A percentile compares a stretch with the other conserved stretches of the same genome.
These are phyloP conservation scores for Pangasius mekongensis DNA, from an alignment of 2,797 vertebrate species.

Conservation along the genomic window DNA sequence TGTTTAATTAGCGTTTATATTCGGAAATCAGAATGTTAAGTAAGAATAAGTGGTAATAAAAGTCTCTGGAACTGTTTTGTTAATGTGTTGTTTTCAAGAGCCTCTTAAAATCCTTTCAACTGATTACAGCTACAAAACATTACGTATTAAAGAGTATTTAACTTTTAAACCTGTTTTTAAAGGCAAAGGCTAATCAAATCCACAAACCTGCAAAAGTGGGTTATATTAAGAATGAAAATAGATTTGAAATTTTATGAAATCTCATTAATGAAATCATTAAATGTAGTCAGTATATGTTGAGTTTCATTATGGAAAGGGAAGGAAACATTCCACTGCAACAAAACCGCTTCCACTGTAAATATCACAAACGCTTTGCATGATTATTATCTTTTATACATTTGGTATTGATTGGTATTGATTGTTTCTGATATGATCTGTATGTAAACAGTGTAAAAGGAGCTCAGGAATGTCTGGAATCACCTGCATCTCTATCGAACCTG, in stretches of 20 bases:
- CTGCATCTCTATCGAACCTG: not conserved
- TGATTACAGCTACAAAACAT: not conserved
- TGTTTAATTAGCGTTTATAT: not conserved
- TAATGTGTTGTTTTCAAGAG: not conserved
- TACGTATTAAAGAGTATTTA: not conserved
- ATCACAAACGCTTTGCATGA: not conserved
- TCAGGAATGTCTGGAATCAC: not conserved
- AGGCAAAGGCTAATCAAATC: not conserved
- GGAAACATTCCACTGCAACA: not conserved
- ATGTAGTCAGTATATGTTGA: not conserved
- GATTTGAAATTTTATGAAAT: not conserved
- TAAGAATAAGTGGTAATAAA: not conserved
- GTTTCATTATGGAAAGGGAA: not conserved
- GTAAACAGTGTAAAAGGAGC: not conserved
- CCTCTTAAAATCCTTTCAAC: not conserved
- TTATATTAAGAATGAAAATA: not conserved
- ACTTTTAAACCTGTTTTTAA: not conserved
- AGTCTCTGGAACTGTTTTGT: not conserved
- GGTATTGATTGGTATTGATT: not conserved
- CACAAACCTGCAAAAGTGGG: not conserved
- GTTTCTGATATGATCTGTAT: not conserved
- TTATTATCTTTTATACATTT: not conserved
- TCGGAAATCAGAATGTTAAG: not conserved
- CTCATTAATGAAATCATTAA: not conserved
- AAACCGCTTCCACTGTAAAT: not conserved